Evolutionary conservation across 2,888 invertebrate species (phyloP), one percentile per base, ranked within the genome.

Genomic region (Lycocerus yunnanus): DNA sequence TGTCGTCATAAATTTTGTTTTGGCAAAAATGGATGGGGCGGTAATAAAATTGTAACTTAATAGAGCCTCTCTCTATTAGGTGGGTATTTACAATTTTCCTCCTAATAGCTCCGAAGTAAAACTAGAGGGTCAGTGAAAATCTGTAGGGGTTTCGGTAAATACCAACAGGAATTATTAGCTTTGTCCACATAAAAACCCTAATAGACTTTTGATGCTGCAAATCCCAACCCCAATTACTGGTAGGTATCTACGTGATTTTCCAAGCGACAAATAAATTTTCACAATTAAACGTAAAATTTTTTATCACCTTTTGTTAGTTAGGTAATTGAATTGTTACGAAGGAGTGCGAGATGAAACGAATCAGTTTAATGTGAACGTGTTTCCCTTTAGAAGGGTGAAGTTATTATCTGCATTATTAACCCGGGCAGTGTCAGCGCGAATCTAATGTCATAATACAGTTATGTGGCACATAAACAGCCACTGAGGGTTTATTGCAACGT

Each of bases 391-490:
- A 75, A 75, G 78, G 80, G 80, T 81, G 78, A 81, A 78, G 79
- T 82, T 83, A 84, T 84, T 83, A 83, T 83, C 82, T 80, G 82
- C 81, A 83, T 82, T 84, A 84, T 84, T 83, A 84, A 83, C 81
- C 79, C 78, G 79, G 81, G 79, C 81, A 81, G 80, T 81, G 81
- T 79, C 78, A 79, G 78, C 79, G 81, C 79, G 81, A 82, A 82
- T 83, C 82, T 83, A 82, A 84, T 83, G 83, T 83, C 81, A 83
- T 83, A 84, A 83, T 83, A 83, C 79, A 82, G 82, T 83, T 82
- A 82, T 83, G 82, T 79, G 82, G 78, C 78, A 82, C 80, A 82
- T 83, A 79, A 79, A 79, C 79, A 79, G 79, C 75, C 76, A 78
- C 77, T 79, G 77, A 79, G 77, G 76, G 77, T 79, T 79, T 79